A percentile compares a stretch with the other conserved stretches of the same genome.
Evolutionary conservation across 2,888 invertebrate species (phyloP).

Genomic region (Pachliopta kotzebuea): DNA sequence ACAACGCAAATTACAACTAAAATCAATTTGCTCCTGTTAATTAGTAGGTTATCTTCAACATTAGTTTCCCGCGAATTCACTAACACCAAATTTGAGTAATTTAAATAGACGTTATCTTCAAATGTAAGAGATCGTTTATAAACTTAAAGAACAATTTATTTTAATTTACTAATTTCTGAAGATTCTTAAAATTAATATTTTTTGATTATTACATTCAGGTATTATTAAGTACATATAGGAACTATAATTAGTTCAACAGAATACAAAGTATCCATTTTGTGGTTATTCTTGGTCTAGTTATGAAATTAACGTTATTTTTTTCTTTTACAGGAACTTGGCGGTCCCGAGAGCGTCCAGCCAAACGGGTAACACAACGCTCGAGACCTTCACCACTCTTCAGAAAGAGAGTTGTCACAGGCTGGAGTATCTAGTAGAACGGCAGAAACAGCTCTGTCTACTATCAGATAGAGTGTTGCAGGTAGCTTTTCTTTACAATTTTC

Average conservation of each 20-base stretch:
- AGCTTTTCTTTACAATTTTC: slow-evolving; percentile 31
- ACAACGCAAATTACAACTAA: slow-evolving; percentile 6
- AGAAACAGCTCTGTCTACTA: slow-evolving; percentile 87
- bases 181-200: too few relatives aligned
- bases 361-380: slow-evolving; percentile 57
- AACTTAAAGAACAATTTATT: background rate
- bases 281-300: background rate
- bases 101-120: background rate
- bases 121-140: background rate
- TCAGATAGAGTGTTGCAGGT: slow-evolving; percentile 87
- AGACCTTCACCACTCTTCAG: slow-evolving; percentile 65
- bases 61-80: background rate
- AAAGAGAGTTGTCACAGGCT: slow-evolving; percentile 86
- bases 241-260: too few relatives aligned
- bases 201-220: too few relatives aligned
- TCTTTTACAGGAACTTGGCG: slow-evolving; percentile 68
- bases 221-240: too few relatives aligned
- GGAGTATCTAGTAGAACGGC: slow-evolving; percentile 85
- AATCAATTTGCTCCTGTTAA: slow-evolving; percentile 6
- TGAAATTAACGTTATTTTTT: background rate
- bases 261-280: too few relatives aligned
- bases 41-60: background rate
- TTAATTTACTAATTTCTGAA: too few relatives aligned
- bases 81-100: background rate
- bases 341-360: slow-evolving; percentile 44